Percentiles rank a stretch among this genome's conserved stretches.
Evolutionary conservation across 1,140 invertebrate species (phyloP).

Genomic region (Ceratosolen solmsi): DNA sequence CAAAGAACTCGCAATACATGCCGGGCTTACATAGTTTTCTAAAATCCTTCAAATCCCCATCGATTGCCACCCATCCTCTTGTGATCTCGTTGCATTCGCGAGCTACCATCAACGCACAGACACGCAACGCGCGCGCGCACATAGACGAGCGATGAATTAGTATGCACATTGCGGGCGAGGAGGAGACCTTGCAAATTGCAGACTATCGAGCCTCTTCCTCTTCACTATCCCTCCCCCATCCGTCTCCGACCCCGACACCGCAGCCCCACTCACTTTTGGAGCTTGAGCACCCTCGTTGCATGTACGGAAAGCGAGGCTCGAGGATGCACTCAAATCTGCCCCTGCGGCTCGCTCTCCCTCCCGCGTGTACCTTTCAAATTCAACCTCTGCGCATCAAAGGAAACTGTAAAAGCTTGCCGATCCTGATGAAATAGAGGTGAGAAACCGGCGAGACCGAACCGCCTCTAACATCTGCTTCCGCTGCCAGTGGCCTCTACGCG

Average conservation of each 20-base stretch:
- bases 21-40: neutral
- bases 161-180: neutral
- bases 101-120: neutral
- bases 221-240: neutral
- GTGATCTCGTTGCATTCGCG: neutral
- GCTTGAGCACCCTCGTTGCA: neutral
- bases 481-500: neutral
- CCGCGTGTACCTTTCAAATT: neutral
- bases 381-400: neutral
- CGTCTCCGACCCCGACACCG: neutral
- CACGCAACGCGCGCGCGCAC: neutral
- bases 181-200: conserved; percentile 27
- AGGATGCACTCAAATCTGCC: neutral
- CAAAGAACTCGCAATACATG: too few relatives aligned
- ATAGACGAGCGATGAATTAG: neutral
- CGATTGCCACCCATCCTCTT: too few relatives aligned
- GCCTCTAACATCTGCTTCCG: neutral
- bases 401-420: neutral
- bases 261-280: neutral
- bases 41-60: conserved; percentile 18
- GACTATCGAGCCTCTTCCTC: neutral
- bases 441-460: neutral
- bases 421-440: neutral
- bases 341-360: neutral
- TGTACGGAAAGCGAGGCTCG: neutral